A percentile compares a stretch with the other conserved stretches of the same genome.
These are phyloP conservation scores for Scolopax rusticola DNA, from an alignment of 2,797 vertebrate genomes.

Conservation along the genomic window DNA sequence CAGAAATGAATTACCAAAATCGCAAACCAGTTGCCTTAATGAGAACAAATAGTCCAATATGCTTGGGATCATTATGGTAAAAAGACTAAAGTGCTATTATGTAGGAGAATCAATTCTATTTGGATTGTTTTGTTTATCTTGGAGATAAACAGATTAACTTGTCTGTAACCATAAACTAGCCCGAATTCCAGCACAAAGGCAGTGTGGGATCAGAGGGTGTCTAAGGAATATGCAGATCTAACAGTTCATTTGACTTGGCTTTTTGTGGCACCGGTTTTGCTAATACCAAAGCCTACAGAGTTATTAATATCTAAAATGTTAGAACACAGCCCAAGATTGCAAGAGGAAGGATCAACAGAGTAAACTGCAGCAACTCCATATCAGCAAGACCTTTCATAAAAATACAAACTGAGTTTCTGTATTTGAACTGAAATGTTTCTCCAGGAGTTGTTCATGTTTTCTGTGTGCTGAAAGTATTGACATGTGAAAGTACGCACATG, in stretches of 20 bases:
- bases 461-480: not conserved
- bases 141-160: not conserved
- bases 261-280: not conserved
- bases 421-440: not conserved
- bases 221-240: not conserved
- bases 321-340: not conserved
- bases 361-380: not conserved
- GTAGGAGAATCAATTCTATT: not conserved
- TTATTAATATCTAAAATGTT: not conserved
- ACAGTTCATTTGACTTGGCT: not conserved
- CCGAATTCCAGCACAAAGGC: not conserved
- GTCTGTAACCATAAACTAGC: not conserved
- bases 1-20: not conserved
- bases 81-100: not conserved
- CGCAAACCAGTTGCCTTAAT: not conserved
- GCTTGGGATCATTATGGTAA: not conserved
- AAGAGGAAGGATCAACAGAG: not conserved
- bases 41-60: not conserved
- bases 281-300: not conserved
- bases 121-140: not conserved
- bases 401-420: not conserved
- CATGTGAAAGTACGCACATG: not conserved
- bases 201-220: not conserved
- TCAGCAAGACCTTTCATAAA: not conserved
- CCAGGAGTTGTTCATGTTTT: not conserved